Evolutionary conservation across 2,888 invertebrate species (phyloP).

Genomic region (Antheraea assamensis): DNA sequence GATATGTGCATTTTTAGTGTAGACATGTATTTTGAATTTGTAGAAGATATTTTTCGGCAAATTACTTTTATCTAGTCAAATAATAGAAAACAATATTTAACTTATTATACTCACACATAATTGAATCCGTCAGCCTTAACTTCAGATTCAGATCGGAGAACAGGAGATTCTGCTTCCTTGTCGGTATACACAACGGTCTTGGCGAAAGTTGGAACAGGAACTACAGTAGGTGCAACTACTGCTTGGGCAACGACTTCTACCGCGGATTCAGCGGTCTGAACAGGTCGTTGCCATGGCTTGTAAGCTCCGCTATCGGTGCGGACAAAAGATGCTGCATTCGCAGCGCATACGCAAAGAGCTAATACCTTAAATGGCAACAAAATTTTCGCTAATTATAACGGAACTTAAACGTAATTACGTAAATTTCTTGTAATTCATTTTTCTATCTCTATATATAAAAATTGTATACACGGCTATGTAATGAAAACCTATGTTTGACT

Average conservation of each 20-base stretch:
- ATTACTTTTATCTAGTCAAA: neutral
- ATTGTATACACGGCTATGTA: no score
- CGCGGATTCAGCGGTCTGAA: neutral
- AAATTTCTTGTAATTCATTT: no score
- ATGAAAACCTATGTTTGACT: no score
- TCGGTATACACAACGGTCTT: slow-evolving; percentile 20
- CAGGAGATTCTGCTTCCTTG: slow-evolving; percentile 22
- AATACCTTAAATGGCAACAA: neutral
- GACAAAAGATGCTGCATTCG: slow-evolving; percentile 29
- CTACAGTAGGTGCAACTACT: neutral
- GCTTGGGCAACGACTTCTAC: neutral
- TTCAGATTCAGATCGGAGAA: slow-evolving; percentile 26
- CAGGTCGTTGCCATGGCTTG: slow-evolving; percentile 20
- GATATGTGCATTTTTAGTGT: neutral
- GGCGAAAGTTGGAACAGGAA: slow-evolving; percentile 16
- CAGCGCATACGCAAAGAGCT: slow-evolving; percentile 30
- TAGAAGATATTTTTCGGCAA: no score
- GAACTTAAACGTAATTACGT: no score
- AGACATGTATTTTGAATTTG: neutral
- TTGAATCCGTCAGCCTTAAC: slow-evolving; percentile 27
- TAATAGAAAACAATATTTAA: neutral
- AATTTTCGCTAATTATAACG: neutral
- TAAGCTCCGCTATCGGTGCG: slow-evolving; percentile 16
- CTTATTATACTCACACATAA: slow-evolving; percentile 25
- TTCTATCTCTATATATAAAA: no score